phyloP scores from a whole-genome alignment of 2,888 invertebrate species.

The Selenia dentaria region DNA sequence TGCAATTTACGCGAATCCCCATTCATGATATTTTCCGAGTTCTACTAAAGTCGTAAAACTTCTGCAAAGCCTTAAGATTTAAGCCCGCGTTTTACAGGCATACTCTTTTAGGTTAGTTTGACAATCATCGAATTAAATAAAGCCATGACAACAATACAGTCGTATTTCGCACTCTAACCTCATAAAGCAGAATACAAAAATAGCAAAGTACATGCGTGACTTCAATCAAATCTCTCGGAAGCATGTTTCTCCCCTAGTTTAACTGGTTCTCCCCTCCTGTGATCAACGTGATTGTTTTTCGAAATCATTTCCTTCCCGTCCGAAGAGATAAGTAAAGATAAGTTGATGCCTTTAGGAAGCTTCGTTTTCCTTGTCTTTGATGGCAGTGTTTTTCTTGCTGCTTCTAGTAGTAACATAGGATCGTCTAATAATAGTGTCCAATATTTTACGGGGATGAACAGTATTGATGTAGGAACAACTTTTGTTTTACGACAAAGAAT shows the following conservation, averaged over 20 bases:
- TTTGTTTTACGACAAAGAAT: conserved; percentile 22
- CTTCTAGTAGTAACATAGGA: conserved; percentile 9
- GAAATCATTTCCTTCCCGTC: conserved; percentile 19
- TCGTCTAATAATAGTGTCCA: conserved; percentile 19
- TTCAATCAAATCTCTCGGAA: not conserved
- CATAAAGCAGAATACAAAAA: too few species aligned
- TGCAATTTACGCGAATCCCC: too few species aligned
- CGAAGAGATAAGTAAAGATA: conserved; percentile 13
- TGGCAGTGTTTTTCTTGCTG: conserved; percentile 19
- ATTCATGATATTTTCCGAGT: too few species aligned
- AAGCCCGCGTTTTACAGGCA: too few species aligned
- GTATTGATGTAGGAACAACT: conserved; percentile 21
- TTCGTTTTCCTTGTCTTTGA: conserved; percentile 16
- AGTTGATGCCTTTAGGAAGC: conserved; percentile 18
- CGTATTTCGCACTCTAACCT: too few species aligned
- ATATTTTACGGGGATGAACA: conserved; percentile 18
- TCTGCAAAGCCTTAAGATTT: too few species aligned
- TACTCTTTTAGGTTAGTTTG: too few species aligned
- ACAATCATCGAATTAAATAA: not conserved
- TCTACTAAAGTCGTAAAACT: too few species aligned
- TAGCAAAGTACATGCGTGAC: not conserved
- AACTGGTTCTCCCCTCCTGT: not conserved
- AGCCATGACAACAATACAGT: not conserved
- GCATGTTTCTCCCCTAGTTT: too few species aligned
- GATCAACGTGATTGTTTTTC: conserved; percentile 21